These are phyloP conservation scores for Hiodon alosoides DNA, from an alignment of 2,113 vertebrate species.

Conservation along the genomic window DNA sequence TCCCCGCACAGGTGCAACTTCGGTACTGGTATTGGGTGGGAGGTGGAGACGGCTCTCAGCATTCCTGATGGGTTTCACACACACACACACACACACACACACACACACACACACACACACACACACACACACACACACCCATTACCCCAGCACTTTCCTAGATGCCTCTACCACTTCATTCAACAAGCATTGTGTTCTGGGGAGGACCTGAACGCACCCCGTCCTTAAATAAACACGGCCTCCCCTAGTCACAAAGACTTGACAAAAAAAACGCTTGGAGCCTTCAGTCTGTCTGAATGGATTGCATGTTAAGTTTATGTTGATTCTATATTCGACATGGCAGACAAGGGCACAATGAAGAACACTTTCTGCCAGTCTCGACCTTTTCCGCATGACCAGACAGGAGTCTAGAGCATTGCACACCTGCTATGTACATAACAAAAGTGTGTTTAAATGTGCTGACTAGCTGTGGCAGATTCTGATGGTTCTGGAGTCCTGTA, in stretches of 20 bases:
- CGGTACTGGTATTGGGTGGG: neutral
- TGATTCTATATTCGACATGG: neutral
- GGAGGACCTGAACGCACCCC: slow-evolving; percentile 11
- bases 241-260: neutral
- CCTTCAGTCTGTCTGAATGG: slow-evolving; percentile 7
- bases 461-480: neutral
- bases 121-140: too few species aligned
- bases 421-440: neutral
- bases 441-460: neutral
- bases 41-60: slow-evolving; percentile 28
- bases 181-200: slow-evolving; percentile 18
- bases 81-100: slow-evolving; percentile 15
- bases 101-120: neutral
- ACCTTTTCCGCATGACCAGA: neutral
- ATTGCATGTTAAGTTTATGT: slow-evolving; percentile 21
- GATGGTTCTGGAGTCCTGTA: too few species aligned
- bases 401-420: neutral
- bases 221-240: neutral
- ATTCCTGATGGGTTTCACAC: slow-evolving; percentile 29
- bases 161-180: slow-evolving; percentile 13
- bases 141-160: neutral
- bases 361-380: neutral
- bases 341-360: too few species aligned
- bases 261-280: neutral
- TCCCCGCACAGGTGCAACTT: slow-evolving; percentile 62